Base-by-base conservation (phyloP, 2,888 invertebrate genomes). In the Drosophila multiciliata region DNA sequence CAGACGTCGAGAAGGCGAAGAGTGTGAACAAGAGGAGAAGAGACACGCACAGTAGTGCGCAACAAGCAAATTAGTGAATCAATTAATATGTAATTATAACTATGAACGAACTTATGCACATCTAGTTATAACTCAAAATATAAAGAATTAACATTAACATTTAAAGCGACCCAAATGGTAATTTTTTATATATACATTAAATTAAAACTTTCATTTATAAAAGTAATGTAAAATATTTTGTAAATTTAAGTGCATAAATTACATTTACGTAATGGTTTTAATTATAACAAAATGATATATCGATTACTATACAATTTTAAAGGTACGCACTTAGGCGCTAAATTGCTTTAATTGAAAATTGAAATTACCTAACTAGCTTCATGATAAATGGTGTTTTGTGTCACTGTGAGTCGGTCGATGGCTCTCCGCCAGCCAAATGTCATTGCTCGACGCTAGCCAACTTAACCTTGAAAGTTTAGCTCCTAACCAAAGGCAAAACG, bases 381-480 rank as follows among this genome's bases (percentile, higher is more conserved):
- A 15, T 38, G 12, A 32, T 12, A 20, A 1, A 8, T 17, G 17
- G 12, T 35, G 23, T 5, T 33, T 59, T 38, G 61, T 9, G 1
- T 65, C 87, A 82, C 85, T 75, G 83, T 76, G 17, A 36, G 48
- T 64, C 61, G 67, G 72, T 66, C 75, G 66, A 55, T 75, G 65
- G 42, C 61, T 59, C 65, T 63, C 48, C 42, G 55, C 45, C 63
- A 57, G 58, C 62, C 75, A 79, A 85, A 85, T 90, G 91, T 90
- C 91, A 91, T 90, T 91, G 91, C 79, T 80, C 91, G 85, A 77
- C 65, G 83, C 78, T 63, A 77, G 77, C 79, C 82, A 83, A 84
- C 79, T 88, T 91, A 90, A 91, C 91, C 91, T 91, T 91, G 91
- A 91, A 89, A 86, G 82, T 86, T 89, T 74, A 78, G 75, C 75